Percentiles rank a stretch among this genome's conserved stretches.
phyloP scores from a whole-genome alignment of 2,888 invertebrate genomes.

The Thecophora atra region DNA sequence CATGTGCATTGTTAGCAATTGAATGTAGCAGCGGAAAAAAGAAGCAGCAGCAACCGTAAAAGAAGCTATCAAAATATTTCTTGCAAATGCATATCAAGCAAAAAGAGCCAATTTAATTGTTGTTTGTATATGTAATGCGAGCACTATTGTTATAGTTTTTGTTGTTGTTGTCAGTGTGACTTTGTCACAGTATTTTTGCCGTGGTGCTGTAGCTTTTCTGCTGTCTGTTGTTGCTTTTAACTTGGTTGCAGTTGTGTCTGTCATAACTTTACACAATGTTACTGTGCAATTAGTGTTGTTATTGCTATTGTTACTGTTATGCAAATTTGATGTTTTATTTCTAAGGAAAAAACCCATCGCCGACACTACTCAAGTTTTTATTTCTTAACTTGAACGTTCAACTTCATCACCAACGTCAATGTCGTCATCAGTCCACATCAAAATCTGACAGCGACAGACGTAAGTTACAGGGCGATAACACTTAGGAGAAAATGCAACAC shows the following conservation, averaged over 20 bases:
- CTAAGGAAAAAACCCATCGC: background rate
- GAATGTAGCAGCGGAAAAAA: background rate
- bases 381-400: background rate
- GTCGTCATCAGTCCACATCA: background rate
- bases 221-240: background rate
- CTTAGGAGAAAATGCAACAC: background rate
- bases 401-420: background rate
- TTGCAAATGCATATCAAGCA: too few relatives aligned
- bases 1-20: background rate
- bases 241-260: background rate
- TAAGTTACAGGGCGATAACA: background rate
- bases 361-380: background rate
- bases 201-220: background rate
- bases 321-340: background rate
- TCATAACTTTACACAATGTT: constrained; percentile 3
- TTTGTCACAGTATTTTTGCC: background rate
- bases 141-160: background rate
- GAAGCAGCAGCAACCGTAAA: background rate
- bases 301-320: constrained; percentile 1
- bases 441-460: background rate
- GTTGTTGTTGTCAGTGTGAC: background rate
- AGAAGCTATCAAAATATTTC: background rate
- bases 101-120: background rate
- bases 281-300: background rate
- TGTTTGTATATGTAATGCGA: background rate